These are phyloP conservation scores for Mus pahari DNA, from an alignment of 2,113 vertebrate genomes.

Conservation along the genomic window DNA sequence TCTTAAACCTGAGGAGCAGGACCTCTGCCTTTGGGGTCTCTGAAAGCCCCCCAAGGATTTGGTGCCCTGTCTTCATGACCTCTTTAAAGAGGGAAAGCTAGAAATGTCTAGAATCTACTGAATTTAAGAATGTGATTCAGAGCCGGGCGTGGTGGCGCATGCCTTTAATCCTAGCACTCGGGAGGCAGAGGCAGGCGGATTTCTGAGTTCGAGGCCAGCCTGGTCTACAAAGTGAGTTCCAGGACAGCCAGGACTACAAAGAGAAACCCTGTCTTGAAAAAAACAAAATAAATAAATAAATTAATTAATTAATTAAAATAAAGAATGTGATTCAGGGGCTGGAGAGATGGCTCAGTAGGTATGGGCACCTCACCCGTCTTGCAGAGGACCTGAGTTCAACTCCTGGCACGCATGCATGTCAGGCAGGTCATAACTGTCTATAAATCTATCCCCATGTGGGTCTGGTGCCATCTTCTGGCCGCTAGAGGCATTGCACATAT, in stretches of 20 bases:
- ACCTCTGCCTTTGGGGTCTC: not conserved
- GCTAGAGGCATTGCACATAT: not conserved
- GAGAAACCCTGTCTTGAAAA: too few species aligned
- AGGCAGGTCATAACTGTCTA: not conserved
- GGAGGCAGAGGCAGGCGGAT: too few species aligned
- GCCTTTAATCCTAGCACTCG: too few species aligned
- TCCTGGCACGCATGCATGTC: not conserved
- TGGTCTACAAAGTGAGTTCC: too few species aligned
- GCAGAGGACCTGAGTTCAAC: not conserved
- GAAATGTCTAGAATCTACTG: slow-evolving; percentile 44
- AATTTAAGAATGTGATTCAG: not conserved
- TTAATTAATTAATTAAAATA: too few species aligned
- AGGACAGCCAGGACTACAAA: too few species aligned
- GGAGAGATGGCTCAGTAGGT: not conserved
- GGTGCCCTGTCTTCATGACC: not conserved
- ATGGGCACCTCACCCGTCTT: not conserved
- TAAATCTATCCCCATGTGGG: not conserved
- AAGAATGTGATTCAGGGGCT: not conserved
- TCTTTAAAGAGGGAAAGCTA: not conserved
- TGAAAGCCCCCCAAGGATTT: not conserved
- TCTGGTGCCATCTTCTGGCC: not conserved
- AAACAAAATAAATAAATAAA: too few species aligned
- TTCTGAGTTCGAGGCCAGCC: too few species aligned
- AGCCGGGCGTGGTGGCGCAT: too few species aligned
- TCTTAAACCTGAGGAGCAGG: not conserved